Evolutionary conservation across 2,888 invertebrate genomes (phyloP), one percentile per base, ranked within the genome.

Genomic region (Lasioglossum zephyrum): DNA sequence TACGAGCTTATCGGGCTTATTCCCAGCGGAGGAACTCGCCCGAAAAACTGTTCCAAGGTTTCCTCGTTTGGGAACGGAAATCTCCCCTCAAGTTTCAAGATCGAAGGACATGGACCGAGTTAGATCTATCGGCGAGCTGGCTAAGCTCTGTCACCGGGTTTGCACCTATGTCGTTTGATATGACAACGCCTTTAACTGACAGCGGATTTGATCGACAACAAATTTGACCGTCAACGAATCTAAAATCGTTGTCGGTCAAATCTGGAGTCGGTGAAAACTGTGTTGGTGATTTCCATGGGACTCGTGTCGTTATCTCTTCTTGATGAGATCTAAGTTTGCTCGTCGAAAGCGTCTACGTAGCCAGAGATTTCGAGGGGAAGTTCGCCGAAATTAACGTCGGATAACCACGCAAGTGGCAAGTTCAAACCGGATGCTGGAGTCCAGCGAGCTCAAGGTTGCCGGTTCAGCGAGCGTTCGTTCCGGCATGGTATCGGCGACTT

Each of bases 401-500:
- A 31, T 3, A 18, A 18, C 63, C 57, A n/a, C 57, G 11, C 57
- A 4, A n/a, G 53, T 31, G 26, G 63, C 63, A 2, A 63, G 63
- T 31, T 31, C 5, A 16, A 16, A 16, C 16, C 31, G 63, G 63
- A 63, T 26, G 31, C 63, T 63, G 31, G 31, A 5, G 31, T 31
- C 8, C 16, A 4, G n/a, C 11, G 22, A 39, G 3, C 13, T 13
- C 49, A 47, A 74, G 73, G 57, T 41, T 75, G 26, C 22, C 4
- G 26, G 60, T 4, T 16, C 16, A 8, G 26, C 36, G 77, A n/a
- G 60, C 72, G 72, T 36, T 73, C 69, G 53, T 77, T 66, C 44
- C 36, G 36, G 6, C 47, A 39, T 16, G 60, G 63, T 44, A 70
- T 80, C 63, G 75, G 36, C 57, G 86, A 73, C 73, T 63, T 60